Evolutionary conservation across 2,888 invertebrate species (phyloP).

Genomic region (Petrophora chlorosata): DNA sequence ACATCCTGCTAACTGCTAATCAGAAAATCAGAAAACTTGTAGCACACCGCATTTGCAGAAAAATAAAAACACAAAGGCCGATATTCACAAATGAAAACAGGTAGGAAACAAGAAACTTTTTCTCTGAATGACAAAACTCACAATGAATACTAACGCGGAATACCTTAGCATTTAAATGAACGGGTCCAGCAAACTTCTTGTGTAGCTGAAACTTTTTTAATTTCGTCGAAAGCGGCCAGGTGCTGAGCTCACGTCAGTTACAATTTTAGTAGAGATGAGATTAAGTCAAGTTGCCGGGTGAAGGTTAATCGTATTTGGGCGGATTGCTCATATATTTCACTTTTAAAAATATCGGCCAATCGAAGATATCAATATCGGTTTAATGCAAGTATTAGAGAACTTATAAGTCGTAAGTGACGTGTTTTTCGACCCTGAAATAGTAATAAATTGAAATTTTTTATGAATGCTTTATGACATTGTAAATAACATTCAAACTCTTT

Average conservation of each 20-base stretch:
- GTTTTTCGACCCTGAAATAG: no score
- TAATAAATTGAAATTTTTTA: no score
- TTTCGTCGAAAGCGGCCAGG: conserved; percentile 77
- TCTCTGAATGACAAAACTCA: conserved; percentile 73
- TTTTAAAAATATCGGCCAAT: no score
- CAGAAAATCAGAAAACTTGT: no score
- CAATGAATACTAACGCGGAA: conserved; percentile 75
- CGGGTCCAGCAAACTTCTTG: conserved; percentile 65
- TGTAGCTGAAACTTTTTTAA: conserved; percentile 80
- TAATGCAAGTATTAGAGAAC: no score
- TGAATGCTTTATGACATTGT: no score
- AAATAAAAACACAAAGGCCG: conserved; percentile 46
- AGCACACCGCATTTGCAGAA: conserved; percentile 2
- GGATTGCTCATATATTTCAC: neutral
- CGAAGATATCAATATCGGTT: no score
- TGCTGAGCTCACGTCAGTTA: conserved; percentile 67
- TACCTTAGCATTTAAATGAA: conserved; percentile 79
- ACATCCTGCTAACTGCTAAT: no score
- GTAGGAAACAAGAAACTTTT: conserved; percentile 61
- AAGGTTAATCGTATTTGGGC: neutral
- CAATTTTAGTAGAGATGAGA: conserved; percentile 19
- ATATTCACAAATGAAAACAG: conserved; percentile 48
- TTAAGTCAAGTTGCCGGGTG: no score
- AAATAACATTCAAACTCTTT: no score
- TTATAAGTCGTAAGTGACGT: no score